Evolutionary conservation across 2,113 vertebrate genomes (phyloP), one percentile per base, ranked within the genome.

Genomic region (Corapipo altera): DNA sequence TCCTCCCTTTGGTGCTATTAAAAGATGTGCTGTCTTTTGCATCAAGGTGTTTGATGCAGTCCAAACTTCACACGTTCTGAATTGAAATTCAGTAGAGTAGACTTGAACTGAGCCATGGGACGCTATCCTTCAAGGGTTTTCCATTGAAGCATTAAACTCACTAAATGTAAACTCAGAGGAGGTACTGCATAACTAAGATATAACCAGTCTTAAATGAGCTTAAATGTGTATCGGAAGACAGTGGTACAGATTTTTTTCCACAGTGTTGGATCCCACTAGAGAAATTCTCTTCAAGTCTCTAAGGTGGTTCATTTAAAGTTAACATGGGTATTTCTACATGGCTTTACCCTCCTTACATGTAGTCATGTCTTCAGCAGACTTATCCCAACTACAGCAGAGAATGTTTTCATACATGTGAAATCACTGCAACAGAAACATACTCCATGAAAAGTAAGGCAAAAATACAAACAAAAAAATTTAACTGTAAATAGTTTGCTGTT

Each of bases 1-100:
- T 41, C 37, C 24, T 94, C 79, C 41, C 43, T 73, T 84, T 32
- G 10, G 44, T 66, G 49, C 75, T 54, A 59, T 88, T 96, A 79
- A 62, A 92, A 94, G 27, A 24, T 23, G 78, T 71, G 33, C 91
- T 89, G 28, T 89, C 87, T 76, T 88, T 81, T 93, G 84, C 4
- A 3, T 77, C 85, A 75, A 91, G 46, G 23, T 82, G 28, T 76
- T 83, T 87, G 58, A 33, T 13, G 7, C 22, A 58, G 17, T 54
- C 46, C 55, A 79, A 73, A 51, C 51, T 73, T 76, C 19, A 51
- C 26, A 43, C 27, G 26, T 62, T 80, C 35, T 76, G 49, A 88
- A 66, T 2, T 0, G 0, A 81, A 93, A 79, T 59, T 62, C 54
- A 66, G 52, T n/a, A 54, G 43, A 64, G 44, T 15, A 76, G 49